Conservation (phyloP, 2,888 invertebrate genomes). For the Cantharis lateralis region DNA sequence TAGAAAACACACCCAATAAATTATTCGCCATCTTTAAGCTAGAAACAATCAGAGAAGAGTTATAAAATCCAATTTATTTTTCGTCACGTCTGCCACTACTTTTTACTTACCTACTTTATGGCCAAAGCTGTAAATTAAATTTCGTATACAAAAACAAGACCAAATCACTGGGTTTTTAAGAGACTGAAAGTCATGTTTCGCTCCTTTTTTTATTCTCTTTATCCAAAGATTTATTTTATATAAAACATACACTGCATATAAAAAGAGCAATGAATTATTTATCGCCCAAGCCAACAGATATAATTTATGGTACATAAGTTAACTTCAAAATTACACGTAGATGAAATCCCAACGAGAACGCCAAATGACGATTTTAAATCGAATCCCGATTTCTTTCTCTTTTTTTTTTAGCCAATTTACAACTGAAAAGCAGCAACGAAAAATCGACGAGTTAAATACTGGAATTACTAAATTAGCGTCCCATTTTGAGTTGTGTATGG, state of each 20-base stretch:
- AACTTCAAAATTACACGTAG: slow-evolving; percentile 4
- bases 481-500: background rate
- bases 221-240: slow-evolving; percentile 16
- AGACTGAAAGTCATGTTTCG: slow-evolving; percentile 24
- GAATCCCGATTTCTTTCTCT: background rate
- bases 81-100: slow-evolving; percentile 26
- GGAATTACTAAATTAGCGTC: background rate
- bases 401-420: background rate
- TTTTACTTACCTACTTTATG: slow-evolving; percentile 21
- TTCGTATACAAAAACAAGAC: slow-evolving; percentile 17
- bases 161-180: slow-evolving; percentile 19
- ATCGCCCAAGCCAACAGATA: background rate
- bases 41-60: slow-evolving; percentile 36
- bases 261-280: slow-evolving; percentile 18
- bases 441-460: background rate
- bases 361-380: background rate
- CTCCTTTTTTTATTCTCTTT: slow-evolving; percentile 18
- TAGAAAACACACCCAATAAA: slow-evolving; percentile 22
- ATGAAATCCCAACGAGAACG: slow-evolving; percentile 6
- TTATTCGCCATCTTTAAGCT: slow-evolving; percentile 21
- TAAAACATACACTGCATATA: slow-evolving; percentile 12
- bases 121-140: slow-evolving; percentile 23
- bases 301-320: slow-evolving; percentile 7
- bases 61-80: slow-evolving; percentile 27
- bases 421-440: background rate